Base-by-base conservation (phyloP, 2,888 invertebrate genomes). In the Philereme transversata region DNA sequence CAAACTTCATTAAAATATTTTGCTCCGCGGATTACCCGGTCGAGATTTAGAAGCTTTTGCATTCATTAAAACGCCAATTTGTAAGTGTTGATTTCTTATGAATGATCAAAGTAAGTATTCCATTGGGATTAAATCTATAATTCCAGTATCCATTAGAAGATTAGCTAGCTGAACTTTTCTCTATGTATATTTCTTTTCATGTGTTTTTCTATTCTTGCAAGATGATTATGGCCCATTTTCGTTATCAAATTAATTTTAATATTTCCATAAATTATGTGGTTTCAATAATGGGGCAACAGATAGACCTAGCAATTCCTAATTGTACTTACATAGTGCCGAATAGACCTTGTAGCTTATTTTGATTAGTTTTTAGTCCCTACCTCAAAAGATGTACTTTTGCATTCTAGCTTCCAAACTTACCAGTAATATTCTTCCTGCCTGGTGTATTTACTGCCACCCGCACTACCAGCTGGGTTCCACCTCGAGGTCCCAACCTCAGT, bases 381-480 rank as follows among this genome's bases (percentile, higher is more conserved):
- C 22, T 22, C 22, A 22, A 22, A 22, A 22, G n/a, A 22, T 22
- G 22, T 22, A 22, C 0, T 7, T 40, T 40, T 7, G 7, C 5
- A 3, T 47, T 47, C n/a, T 9, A 4, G 5, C 9, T 9, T 8
- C 7, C 9, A 36, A 9, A 48, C 64, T 57, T 77, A 95, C 95
- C 95, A 60, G 95, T 95, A 81, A 95, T 94, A 77, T 95, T 95
- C 79, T 95, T 95, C 48, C 93, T 80, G 47, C 95, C 95, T 2
- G 94, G 93, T 0, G 94, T 94, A 36, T 94, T 94, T 48, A 94
- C 95, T 7, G 94, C 90, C 0, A 95, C 93, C 54, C 94, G 79
- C 0, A 95, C 95, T 0, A 95, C 95, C 36, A 95, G 79, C 40
- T 95, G 95, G 0, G 95, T 95, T 0, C 95, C 95, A 0, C 95